These are phyloP conservation scores for Nilaparvata lugens DNA, from an alignment of 1,140 invertebrate species.

Conservation along the genomic window DNA sequence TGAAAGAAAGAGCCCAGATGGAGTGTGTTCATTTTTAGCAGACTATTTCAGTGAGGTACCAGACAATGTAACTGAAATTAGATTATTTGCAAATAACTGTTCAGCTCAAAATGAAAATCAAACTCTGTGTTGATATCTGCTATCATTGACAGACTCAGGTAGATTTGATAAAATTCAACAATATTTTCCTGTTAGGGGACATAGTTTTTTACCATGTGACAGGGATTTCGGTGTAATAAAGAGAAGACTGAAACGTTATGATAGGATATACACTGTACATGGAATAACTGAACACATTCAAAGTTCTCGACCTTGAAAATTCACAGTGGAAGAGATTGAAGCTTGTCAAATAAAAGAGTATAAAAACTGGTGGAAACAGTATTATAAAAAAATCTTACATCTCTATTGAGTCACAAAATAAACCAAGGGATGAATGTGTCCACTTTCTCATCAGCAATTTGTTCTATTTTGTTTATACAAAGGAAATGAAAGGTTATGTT, in stretches of 20 bases:
- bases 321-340: no score
- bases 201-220: conserved; percentile 19
- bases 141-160: conserved; percentile 10
- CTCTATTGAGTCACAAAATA: no score
- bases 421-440: no score
- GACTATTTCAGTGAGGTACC: conserved; percentile 20
- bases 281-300: conserved; percentile 2
- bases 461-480: no score
- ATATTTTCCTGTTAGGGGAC: conserved; percentile 19
- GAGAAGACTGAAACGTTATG: conserved; percentile 10
- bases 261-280: conserved; percentile 7
- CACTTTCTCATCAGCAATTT: no score
- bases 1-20: conserved; percentile 26
- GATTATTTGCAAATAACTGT: conserved; percentile 20
- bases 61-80: conserved; percentile 24
- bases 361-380: no score
- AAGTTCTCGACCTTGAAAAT: no score
- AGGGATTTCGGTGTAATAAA: conserved; percentile 14
- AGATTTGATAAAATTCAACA: conserved; percentile 14
- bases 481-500: no score
- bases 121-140: conserved; percentile 14
- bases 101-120: conserved; percentile 20
- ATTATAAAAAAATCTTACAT: no score
- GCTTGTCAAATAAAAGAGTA: no score
- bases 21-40: conserved; percentile 27